phyloP scores from a whole-genome alignment of 2,797 vertebrate species.

The Coregonus suidteri region DNA sequence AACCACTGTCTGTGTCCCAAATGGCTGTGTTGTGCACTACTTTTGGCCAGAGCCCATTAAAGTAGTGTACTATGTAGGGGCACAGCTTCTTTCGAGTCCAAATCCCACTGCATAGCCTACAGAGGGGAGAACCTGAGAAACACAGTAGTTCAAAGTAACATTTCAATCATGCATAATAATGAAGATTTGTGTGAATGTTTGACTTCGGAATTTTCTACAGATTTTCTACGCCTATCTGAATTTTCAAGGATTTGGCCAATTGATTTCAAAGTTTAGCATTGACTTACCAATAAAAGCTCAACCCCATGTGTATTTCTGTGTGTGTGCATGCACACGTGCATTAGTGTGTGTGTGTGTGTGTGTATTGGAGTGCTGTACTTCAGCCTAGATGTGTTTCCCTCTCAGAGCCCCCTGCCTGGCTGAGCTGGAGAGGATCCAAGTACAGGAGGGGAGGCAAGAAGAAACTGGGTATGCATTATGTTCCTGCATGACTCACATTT shows the following conservation, averaged over 20 bases:
- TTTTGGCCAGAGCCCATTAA: background rate
- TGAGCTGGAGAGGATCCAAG: slow-evolving; percentile 92
- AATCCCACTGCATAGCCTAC: no score
- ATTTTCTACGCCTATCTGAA: no score
- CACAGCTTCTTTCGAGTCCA: no score
- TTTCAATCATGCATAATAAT: no score
- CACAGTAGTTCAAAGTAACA: no score
- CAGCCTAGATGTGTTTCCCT: slow-evolving; percentile 11
- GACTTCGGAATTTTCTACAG: no score
- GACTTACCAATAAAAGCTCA: background rate
- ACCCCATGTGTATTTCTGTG: background rate
- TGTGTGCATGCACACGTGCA: background rate
- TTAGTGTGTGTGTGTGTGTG: no score
- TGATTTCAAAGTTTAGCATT: background rate
- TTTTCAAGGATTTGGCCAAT: slow-evolving; percentile 2
- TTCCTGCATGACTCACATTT: background rate
- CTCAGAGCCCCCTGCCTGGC: slow-evolving; percentile 90
- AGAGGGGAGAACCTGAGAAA: no score
- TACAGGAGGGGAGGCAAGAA: slow-evolving; percentile 91
- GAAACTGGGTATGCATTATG: slow-evolving; percentile 79
- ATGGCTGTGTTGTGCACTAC: background rate
- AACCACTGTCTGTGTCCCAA: background rate
- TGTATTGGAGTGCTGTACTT: background rate
- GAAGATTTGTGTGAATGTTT: no score
- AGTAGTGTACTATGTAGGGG: background rate